Base-by-base conservation (phyloP, 2,113 vertebrate genomes). In the Stigmatopora argus region DNA sequence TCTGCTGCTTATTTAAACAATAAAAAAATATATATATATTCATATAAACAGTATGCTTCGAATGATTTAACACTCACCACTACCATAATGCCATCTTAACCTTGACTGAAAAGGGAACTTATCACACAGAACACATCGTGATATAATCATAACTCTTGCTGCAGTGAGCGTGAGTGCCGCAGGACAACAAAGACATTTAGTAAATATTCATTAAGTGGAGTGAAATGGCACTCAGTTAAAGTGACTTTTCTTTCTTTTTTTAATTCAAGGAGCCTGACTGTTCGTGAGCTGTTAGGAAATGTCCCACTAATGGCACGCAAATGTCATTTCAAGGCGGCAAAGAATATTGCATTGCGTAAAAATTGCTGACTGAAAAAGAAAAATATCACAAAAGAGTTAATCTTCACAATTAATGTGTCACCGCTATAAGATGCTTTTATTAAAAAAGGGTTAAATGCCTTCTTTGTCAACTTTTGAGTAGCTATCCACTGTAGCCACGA, bases 241-340 rank as follows among this genome's bases (percentile, higher is more conserved):
- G 1, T 5, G 11, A 14, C 52, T 3, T 26, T 55, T 56, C 15
- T 14, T 31, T 31, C 15, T 1, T 52, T 31, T 26, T 56, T 56
- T 3, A 3, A 53, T 17, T 17, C 26, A 56, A 56, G 7, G 23
- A 23, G 5, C 5, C 1, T 21, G 15, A 19, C 53, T 19, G 23
- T 23, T 31, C 31, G 13, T 17, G 23, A 56, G 53, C 23, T 6
- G 13, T 26, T 26, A 26, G 23, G 26, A 55, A 55, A 55, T 26
- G 21, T 26, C 21, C 21, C 23, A 55, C 26, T 56, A 56, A 23
- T 56, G 53, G 13, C 53, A 31, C 12, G 7, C 53, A 17, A 31
- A 56, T 56, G 53, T 56, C 23, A 56, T 56, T 56, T 56, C 53
- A 56, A 56, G 53, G 23, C 26, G 23, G 26, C 23, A 56, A 31